These are phyloP conservation scores for Rynchops niger DNA, from an alignment of 2,113 vertebrate genomes.

Conservation along the genomic window DNA sequence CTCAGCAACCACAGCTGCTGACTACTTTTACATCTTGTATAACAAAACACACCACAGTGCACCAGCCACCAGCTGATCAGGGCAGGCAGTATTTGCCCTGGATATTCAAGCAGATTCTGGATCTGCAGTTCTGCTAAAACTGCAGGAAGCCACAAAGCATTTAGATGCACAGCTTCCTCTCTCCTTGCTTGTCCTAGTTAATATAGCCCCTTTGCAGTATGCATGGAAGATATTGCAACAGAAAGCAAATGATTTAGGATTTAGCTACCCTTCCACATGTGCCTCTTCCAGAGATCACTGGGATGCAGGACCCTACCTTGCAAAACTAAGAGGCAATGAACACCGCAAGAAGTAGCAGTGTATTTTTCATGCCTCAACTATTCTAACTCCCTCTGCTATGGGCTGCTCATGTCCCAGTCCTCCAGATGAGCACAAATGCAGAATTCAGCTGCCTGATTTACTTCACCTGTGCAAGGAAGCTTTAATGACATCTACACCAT, in stretches of 20 bases:
- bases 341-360: neutral
- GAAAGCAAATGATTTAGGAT: neutral
- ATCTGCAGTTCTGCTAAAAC: neutral
- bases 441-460: neutral
- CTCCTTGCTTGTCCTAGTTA: neutral
- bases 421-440: rapidly evolving
- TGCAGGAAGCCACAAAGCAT: neutral
- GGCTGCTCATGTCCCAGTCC: neutral
- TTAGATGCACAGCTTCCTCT: neutral
- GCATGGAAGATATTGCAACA: neutral
- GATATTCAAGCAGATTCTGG: neutral
- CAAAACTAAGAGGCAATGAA: neutral
- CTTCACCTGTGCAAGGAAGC: neutral
- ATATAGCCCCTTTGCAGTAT: neutral
- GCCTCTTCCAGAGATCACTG: neutral
- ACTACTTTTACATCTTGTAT: neutral
- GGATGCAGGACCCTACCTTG: neutral
- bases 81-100: neutral
- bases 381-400: neutral
- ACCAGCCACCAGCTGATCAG: neutral
- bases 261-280: neutral
- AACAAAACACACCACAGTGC: neutral
- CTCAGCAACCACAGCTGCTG: neutral
- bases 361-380: neutral
- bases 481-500: neutral